Percentiles rank a stretch among this genome's conserved stretches.
Conservation (phyloP, 2,888 invertebrate species). For the Pantelozetes paolii region DNA sequence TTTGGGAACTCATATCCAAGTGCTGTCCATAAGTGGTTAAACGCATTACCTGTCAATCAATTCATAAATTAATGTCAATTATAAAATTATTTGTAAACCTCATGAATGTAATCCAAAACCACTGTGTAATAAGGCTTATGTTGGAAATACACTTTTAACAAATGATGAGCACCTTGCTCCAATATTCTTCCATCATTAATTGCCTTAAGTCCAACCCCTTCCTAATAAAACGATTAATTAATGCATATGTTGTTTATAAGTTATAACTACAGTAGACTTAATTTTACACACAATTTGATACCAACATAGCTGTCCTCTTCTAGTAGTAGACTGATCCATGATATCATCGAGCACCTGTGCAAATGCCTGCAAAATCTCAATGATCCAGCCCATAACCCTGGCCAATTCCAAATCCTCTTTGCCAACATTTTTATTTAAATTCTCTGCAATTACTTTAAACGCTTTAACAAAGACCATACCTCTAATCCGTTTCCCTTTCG, state of each 20-base stretch:
- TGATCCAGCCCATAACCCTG: constrained; percentile 80
- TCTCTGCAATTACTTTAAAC: no score
- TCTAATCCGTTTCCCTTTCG: no score
- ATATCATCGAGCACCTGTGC: constrained; percentile 84
- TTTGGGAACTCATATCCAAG: neutral
- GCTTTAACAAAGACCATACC: no score
- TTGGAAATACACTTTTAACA: constrained; percentile 70
- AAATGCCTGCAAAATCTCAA: constrained; percentile 68
- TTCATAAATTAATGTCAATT: no score
- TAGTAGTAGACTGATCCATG: constrained; percentile 74
- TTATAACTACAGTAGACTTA: no score
- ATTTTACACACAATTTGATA: constrained; percentile 54
- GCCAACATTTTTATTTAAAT: no score
- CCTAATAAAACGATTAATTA: neutral
- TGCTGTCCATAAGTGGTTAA: neutral
- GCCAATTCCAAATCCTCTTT: no score
- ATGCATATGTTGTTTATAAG: no score
- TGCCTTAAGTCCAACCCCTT: neutral
- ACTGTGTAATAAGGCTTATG: constrained; percentile 70
- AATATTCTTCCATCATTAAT: neutral
- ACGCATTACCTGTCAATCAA: neutral
- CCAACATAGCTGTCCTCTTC: constrained; percentile 89
- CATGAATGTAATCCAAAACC: constrained; percentile 75
- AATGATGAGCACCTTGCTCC: constrained; percentile 61
- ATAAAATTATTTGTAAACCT: constrained; percentile 55